Evolutionary conservation across 2,888 invertebrate genomes (phyloP).

Genomic region (Caenorhabditis doughertyi): DNA sequence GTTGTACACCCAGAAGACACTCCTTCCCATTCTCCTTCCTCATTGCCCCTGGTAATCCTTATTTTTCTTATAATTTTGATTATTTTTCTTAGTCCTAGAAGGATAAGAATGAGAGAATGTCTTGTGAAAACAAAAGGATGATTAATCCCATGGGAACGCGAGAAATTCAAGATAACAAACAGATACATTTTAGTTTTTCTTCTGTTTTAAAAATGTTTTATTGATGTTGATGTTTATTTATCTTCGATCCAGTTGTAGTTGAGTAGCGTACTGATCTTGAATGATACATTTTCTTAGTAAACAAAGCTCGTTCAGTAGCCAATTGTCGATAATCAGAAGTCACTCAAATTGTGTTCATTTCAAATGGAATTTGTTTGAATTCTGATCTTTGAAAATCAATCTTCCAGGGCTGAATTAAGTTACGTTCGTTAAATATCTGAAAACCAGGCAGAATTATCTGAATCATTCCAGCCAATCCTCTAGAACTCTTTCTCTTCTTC

Average conservation of each 20-base stretch:
- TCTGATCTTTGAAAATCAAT: too few species aligned
- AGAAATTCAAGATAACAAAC: background rate
- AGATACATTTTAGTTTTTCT: background rate
- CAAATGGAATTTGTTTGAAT: too few species aligned
- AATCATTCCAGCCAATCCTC: background rate
- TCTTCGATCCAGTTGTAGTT: too few species aligned
- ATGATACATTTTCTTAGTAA: too few species aligned
- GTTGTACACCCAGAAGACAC: background rate
- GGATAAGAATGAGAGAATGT: background rate
- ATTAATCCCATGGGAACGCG: background rate
- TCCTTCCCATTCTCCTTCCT: conserved; percentile 1
- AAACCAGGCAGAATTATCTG: too few species aligned
- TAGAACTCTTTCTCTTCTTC: background rate
- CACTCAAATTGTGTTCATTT: too few species aligned
- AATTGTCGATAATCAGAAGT: too few species aligned
- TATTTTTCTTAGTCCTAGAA: conserved; percentile 6
- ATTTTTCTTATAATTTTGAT: conserved; percentile 38
- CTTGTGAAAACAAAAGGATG: conserved; percentile 6
- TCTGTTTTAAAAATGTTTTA: background rate
- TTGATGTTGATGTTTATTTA: too few species aligned
- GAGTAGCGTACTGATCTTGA: too few species aligned
- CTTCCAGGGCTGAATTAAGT: too few species aligned
- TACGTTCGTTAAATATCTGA: too few species aligned
- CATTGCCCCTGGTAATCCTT: conserved; percentile 1
- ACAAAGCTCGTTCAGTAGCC: too few species aligned